These are phyloP conservation scores for Elaphurus davidianus DNA, from an alignment of 2,113 vertebrate genomes.

Conservation along the genomic window DNA sequence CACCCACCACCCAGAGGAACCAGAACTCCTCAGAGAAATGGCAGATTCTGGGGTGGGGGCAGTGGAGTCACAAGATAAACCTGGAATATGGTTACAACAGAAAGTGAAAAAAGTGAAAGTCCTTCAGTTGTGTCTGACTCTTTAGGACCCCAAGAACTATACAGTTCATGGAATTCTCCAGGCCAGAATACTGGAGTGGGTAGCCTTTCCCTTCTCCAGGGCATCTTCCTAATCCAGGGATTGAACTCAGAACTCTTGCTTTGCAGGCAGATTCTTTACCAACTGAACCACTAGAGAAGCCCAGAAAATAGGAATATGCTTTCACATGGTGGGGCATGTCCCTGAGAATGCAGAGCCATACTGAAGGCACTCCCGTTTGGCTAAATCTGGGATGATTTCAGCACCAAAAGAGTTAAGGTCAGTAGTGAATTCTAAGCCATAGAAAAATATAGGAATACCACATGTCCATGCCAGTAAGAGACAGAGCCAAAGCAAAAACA, in stretches of 20 bases:
- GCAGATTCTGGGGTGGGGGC: not conserved
- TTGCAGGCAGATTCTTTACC: not conserved
- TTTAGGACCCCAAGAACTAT: not conserved
- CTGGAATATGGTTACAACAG: not conserved
- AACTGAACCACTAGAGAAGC: not conserved
- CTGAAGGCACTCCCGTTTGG: not conserved
- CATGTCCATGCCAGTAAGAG: not conserved
- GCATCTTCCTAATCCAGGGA: not conserved
- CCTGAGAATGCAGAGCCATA: not conserved
- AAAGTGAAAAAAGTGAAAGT: not conserved
- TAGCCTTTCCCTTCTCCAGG: not conserved
- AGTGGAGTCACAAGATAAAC: not conserved
- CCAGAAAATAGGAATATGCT: not conserved
- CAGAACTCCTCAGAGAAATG: not conserved
- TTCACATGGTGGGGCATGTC: not conserved
- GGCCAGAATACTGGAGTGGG: not conserved
- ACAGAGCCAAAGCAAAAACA: not conserved
- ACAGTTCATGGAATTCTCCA: not conserved
- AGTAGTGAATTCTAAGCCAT: not conserved
- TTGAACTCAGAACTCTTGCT: not conserved
- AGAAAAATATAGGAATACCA: not conserved
- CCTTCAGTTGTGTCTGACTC: not conserved
- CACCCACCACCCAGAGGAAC: not conserved
- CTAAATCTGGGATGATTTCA: not conserved
- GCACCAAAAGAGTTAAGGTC: not conserved